A percentile compares a stretch with the other conserved stretches of the same genome.
Evolutionary conservation across 2,888 invertebrate species (phyloP).

Genomic region (Baccha elongata): DNA sequence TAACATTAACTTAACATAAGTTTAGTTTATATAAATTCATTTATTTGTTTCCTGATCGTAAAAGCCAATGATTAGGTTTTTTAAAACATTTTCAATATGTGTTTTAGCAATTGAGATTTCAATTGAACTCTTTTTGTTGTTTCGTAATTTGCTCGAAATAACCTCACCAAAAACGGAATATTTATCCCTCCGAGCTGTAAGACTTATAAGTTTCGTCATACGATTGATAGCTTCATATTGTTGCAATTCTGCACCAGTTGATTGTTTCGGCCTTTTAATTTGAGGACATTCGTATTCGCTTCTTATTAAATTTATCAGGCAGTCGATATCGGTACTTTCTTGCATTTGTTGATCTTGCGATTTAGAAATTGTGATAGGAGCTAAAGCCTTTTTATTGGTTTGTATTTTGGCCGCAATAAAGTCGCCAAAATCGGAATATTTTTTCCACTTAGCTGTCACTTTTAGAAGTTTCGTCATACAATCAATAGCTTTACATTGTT

Average conservation of each 20-base stretch:
- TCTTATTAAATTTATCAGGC: no score
- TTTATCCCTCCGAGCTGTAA: not conserved
- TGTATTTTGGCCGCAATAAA: not conserved
- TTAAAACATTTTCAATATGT: not conserved
- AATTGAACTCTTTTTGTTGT: not conserved
- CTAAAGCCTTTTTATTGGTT: not conserved
- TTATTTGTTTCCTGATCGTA: not conserved
- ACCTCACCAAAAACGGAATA: not conserved
- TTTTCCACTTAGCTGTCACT: not conserved
- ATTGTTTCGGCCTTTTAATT: no score
- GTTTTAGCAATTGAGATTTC: not conserved
- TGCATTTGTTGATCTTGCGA: no score
- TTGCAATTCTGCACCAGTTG: no score
- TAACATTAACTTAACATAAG: no score
- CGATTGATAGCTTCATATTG: not conserved
- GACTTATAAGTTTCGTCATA: not conserved
- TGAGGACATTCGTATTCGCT: no score
- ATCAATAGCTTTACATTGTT: not conserved
- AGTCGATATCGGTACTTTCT: no score
- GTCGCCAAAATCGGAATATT: not conserved
- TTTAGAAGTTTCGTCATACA: not conserved
- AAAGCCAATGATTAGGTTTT: not conserved
- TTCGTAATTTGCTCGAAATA: not conserved
- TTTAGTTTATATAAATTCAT: no score
- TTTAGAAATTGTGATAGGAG: no score